Evolutionary conservation across 1,140 invertebrate species (phyloP).

Genomic region (Cyphomyrmex costatus): DNA sequence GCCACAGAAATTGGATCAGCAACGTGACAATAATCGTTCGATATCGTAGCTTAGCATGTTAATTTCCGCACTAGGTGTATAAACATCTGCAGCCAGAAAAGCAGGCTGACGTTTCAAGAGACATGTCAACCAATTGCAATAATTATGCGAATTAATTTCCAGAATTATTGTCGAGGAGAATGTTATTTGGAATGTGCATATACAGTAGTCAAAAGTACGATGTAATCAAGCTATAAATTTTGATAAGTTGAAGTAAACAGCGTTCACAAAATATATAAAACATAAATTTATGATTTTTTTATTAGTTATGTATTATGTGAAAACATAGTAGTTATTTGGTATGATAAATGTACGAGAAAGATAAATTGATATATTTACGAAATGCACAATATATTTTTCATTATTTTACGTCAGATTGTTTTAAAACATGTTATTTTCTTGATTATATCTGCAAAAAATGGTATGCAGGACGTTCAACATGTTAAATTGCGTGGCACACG

Average conservation of each 20-base stretch:
- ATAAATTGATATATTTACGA: neutral
- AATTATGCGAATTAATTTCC: neutral
- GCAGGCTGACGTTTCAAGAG: neutral
- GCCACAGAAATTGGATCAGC: conserved; percentile 27
- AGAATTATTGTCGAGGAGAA: neutral
- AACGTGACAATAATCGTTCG: neutral
- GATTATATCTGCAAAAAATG: conserved; percentile 14
- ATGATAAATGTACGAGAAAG: neutral
- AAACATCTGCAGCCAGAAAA: neutral
- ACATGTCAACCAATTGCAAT: neutral
- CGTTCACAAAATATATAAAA: neutral
- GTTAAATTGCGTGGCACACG: conserved; percentile 34
- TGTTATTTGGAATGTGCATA: neutral
- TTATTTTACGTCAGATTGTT: neutral
- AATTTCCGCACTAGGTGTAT: conserved; percentile 10
- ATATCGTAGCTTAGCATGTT: conserved; percentile 30
- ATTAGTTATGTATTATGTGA: neutral
- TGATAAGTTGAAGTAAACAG: neutral
- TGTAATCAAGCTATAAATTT: neutral
- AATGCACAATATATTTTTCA: conserved; percentile 9
- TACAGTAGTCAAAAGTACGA: neutral
- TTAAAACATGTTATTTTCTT: neutral
- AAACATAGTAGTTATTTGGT: neutral
- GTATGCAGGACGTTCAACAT: neutral
- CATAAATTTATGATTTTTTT: neutral